Evolutionary conservation across 2,113 vertebrate genomes (phyloP).

Genomic region (Coptodon rendalli): DNA sequence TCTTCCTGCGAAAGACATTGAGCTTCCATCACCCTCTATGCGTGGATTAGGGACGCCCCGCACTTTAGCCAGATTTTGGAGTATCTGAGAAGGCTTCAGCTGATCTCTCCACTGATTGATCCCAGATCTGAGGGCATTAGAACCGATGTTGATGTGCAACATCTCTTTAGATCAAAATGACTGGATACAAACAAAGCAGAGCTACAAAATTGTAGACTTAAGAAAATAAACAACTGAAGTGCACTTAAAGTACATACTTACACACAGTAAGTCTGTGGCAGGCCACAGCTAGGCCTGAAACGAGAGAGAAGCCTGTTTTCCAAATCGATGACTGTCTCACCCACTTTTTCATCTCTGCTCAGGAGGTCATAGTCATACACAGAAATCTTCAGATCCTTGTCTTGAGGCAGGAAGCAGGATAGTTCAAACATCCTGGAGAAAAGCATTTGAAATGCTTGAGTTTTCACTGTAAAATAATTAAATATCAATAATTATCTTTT

Average conservation of each 20-base stretch:
- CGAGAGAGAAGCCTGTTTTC: conserved; percentile 93
- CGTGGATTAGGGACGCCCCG: conserved; percentile 77
- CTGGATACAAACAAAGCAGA: not conserved
- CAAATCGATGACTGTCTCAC: conserved; percentile 92
- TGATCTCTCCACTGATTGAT: conserved; percentile 94
- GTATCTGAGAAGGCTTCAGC: conserved; percentile 83
- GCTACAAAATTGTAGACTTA: not conserved
- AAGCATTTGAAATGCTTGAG: not conserved
- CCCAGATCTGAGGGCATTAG: conserved; percentile 77
- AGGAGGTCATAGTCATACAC: conserved; percentile 91
- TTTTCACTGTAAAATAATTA: not conserved
- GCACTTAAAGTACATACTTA: conserved; percentile 66
- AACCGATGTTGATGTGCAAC: not conserved
- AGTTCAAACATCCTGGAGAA: conserved; percentile 89
- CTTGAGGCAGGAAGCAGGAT: conserved; percentile 93
- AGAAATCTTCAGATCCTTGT: conserved; percentile 95
- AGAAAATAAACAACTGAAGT: not conserved
- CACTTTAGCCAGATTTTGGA: conserved; percentile 83
- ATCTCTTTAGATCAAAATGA: not conserved
- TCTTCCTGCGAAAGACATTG: conserved; percentile 76
- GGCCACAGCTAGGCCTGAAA: conserved; percentile 86
- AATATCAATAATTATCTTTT: not conserved
- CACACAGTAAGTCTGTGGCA: conserved; percentile 90
- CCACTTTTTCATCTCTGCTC: conserved; percentile 94
- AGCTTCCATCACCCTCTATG: conserved; percentile 78